phyloP scores from a whole-genome alignment of 2,797 vertebrate species.

The Kryptopterus vitreolus region DNA sequence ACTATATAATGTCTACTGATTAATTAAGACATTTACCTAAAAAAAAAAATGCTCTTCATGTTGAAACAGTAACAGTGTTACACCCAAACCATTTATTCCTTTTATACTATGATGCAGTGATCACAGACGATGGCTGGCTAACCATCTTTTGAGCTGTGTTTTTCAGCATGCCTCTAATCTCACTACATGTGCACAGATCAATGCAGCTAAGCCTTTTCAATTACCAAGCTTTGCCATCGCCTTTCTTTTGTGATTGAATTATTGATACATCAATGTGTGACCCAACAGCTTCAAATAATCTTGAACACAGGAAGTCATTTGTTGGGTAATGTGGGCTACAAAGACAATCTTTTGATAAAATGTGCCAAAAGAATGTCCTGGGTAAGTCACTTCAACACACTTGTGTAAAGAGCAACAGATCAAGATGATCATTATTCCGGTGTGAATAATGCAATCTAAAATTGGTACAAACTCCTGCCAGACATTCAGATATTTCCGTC shows the following conservation, averaged over 20 bases:
- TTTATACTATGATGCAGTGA: constrained; percentile 32
- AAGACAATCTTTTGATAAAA: constrained; percentile 22
- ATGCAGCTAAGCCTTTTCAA: constrained; percentile 62
- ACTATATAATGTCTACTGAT: background rate
- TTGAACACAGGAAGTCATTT: constrained; percentile 54
- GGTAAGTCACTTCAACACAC: background rate
- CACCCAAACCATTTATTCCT: constrained; percentile 2
- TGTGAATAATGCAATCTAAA: background rate
- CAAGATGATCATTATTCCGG: background rate
- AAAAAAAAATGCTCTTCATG: no score
- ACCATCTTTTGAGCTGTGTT: constrained; percentile 46
- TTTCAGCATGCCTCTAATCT: constrained; percentile 43
- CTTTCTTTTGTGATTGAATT: constrained; percentile 59
- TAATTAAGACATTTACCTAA: background rate
- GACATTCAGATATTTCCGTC: background rate
- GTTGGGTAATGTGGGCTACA: constrained; percentile 49
- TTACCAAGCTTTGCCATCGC: constrained; percentile 64
- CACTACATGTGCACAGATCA: constrained; percentile 59
- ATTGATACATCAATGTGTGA: constrained; percentile 59
- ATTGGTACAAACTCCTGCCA: background rate
- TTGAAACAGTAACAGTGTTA: no score
- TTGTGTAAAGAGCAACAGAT: background rate
- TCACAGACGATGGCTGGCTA: constrained; percentile 40
- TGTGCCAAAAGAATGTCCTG: background rate
- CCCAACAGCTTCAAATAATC: constrained; percentile 54